phyloP scores from a whole-genome alignment of 2,797 vertebrate species.

The Anniella stebbinsi region DNA sequence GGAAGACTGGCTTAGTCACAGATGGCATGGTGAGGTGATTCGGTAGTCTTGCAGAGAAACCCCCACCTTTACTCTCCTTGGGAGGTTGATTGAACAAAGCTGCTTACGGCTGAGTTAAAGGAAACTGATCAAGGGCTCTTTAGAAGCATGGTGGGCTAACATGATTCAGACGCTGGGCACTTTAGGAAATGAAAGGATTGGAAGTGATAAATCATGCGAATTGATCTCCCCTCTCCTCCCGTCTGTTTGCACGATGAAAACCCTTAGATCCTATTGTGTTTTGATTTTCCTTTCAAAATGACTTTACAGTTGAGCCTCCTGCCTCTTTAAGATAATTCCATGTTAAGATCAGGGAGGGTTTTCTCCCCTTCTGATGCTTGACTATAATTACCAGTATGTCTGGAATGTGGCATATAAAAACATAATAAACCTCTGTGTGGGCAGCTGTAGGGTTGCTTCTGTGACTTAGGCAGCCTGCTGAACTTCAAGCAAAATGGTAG shows the following conservation, averaged over 20 bases:
- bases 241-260: not conserved
- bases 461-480: conserved; percentile 1
- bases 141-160: not conserved
- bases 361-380: not conserved
- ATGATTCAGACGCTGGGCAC: conserved; percentile 5
- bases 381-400: conserved; percentile 15
- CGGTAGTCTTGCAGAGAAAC: not conserved
- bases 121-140: not conserved
- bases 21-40: conserved; percentile 65
- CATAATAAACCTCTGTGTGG: not conserved
- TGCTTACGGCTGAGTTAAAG: conserved; percentile 13
- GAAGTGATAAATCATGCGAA: not conserved
- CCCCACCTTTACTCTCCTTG: not conserved
- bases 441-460: not conserved
- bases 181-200: conserved; percentile 19
- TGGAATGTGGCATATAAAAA: conserved; percentile 29
- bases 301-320: conserved; percentile 16
- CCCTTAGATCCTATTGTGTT: not conserved
- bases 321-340: conserved; percentile 42
- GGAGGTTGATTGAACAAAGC: not conserved
- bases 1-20: conserved; percentile 25
- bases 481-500: not conserved
- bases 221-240: not conserved
- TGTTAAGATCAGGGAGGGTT: not conserved
- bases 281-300: not conserved